A percentile compares a stretch with the other conserved stretches of the same genome.
phyloP scores from a whole-genome alignment of 2,888 invertebrate species.

The Spodoptera exigua region DNA sequence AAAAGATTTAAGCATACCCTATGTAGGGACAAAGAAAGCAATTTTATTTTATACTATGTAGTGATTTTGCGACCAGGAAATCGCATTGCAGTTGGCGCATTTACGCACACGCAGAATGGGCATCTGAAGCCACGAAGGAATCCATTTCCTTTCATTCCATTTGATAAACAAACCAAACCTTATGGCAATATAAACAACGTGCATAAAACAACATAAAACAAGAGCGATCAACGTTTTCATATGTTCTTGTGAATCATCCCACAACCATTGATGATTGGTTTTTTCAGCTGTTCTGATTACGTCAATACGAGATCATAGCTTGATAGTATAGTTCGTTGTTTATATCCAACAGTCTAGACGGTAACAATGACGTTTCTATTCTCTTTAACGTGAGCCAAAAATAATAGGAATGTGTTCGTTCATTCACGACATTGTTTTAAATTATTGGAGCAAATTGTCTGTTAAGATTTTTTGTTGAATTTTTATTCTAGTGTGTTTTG shows the following conservation, averaged over 20 bases:
- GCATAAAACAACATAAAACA: too few relatives aligned
- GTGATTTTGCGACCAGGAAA: too few relatives aligned
- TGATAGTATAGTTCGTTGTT: constrained; percentile 23
- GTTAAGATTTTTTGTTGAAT: constrained; percentile 1
- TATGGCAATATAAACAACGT: too few relatives aligned
- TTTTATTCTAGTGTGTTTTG: background rate
- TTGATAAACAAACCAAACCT: too few relatives aligned
- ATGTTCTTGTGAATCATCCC: constrained; percentile 41
- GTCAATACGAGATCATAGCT: constrained; percentile 38
- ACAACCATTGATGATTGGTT: constrained; percentile 45
- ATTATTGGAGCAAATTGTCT: background rate
- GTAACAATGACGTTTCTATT: constrained; percentile 48
- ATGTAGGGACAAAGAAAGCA: too few relatives aligned
- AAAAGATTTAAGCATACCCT: too few relatives aligned
- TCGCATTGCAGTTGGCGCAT: too few relatives aligned
- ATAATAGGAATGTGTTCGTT: constrained; percentile 48
- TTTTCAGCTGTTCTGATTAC: constrained; percentile 44
- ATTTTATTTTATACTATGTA: too few relatives aligned
- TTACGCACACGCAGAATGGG: too few relatives aligned
- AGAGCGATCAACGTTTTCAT: background rate
- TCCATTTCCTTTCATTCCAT: too few relatives aligned
- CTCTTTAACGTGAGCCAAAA: constrained; percentile 50
- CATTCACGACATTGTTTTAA: constrained; percentile 51
- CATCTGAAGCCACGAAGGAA: too few relatives aligned
- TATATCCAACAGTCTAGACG: constrained; percentile 49